phyloP scores from a whole-genome alignment of 2,888 invertebrate species.

The Meteorus cinctellus region DNA sequence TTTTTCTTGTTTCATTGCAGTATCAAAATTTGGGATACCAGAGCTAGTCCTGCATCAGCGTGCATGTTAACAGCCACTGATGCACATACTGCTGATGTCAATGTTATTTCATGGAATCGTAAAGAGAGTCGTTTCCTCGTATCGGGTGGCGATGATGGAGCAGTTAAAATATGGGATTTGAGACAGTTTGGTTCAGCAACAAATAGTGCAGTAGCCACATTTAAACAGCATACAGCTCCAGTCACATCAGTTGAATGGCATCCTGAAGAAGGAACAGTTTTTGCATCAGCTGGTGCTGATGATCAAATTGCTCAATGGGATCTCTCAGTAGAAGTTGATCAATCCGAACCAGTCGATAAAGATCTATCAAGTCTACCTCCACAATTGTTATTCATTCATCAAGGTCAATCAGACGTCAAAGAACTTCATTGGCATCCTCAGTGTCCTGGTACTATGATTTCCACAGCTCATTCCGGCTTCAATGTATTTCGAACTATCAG shows the following conservation, averaged over 20 bases:
- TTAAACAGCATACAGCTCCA: conserved; percentile 95
- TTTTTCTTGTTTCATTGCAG: conserved; percentile 67
- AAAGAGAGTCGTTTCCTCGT: conserved; percentile 80
- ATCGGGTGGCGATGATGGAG: conserved; percentile 95
- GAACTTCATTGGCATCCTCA: conserved; percentile 99
- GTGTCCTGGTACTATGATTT: conserved; percentile 92
- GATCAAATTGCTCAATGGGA: conserved; percentile 99
- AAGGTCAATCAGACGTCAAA: conserved; percentile 98
- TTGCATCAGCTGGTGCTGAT: conserved; percentile 94
- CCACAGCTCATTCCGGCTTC: conserved; percentile 96
- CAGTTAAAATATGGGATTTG: conserved; percentile 96
- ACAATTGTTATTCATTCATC: conserved; percentile 97
- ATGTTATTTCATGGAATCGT: conserved; percentile 98
- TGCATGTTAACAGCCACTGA: conserved; percentile 91
- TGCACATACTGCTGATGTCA: conserved; percentile 94
- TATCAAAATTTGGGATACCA: conserved; percentile 96
- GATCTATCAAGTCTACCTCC: conserved; percentile 84
- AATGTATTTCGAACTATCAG: conserved; percentile 98
- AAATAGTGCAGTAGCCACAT: conserved; percentile 87
- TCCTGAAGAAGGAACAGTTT: conserved; percentile 92
- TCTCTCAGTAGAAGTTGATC: conserved; percentile 90
- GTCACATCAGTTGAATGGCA: conserved; percentile 99
- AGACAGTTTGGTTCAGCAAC: conserved; percentile 84
- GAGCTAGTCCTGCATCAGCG: conserved; percentile 89
- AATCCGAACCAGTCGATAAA: conserved; percentile 73